Conservation (phyloP, 2,888 invertebrate species). For the Mantis religiosa region DNA sequence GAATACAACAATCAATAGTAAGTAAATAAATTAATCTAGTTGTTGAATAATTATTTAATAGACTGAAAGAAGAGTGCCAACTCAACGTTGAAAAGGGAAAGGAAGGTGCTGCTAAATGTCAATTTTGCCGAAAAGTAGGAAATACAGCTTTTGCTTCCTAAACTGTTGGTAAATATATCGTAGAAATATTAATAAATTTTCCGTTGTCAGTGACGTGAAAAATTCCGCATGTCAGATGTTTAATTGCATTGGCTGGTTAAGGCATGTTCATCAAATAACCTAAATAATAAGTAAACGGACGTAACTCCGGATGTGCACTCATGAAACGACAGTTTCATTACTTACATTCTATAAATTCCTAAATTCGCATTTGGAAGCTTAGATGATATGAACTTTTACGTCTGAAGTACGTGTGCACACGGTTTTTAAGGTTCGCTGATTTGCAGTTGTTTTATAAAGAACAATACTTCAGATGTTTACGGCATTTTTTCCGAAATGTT, state of each 20-base stretch:
- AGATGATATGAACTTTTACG: too few species aligned
- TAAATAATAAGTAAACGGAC: not conserved
- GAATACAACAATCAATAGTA: not conserved
- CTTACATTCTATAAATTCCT: too few species aligned
- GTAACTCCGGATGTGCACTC: too few species aligned
- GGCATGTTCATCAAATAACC: not conserved
- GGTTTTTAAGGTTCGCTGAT: too few species aligned
- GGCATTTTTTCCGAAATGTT: too few species aligned
- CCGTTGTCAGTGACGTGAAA: not conserved
- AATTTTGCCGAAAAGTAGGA: not conserved
- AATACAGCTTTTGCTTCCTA: not conserved
- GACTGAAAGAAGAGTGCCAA: not conserved
- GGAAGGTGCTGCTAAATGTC: not conserved
- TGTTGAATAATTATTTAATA: not conserved
- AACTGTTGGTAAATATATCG: not conserved
- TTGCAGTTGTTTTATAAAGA: too few species aligned
- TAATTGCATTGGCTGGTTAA: not conserved
- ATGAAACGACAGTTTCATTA: too few species aligned
- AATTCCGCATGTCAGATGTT: not conserved
- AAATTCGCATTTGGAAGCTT: too few species aligned
- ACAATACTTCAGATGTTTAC: too few species aligned
- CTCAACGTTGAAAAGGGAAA: not conserved
- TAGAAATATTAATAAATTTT: not conserved
- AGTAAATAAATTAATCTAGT: not conserved
- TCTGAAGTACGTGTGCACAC: too few species aligned